phyloP scores from a whole-genome alignment of 2,888 invertebrate species.

The Platycheirus rosarum region DNA sequence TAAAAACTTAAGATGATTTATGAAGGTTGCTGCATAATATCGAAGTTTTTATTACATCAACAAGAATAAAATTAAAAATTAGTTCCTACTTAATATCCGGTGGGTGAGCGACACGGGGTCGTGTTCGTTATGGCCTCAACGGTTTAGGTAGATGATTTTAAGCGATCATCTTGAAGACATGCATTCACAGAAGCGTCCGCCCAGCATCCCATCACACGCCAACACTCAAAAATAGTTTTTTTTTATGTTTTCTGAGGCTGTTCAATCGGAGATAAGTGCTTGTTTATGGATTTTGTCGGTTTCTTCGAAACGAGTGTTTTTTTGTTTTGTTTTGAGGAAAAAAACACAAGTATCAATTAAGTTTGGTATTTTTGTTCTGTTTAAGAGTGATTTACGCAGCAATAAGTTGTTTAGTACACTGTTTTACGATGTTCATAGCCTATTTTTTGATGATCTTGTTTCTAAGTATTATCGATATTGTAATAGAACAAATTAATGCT shows the following conservation, averaged over 20 bases:
- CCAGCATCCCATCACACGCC: constrained; percentile 64
- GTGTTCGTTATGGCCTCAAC: constrained; percentile 17
- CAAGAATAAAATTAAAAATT: constrained; percentile 56
- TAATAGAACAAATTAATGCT: no score
- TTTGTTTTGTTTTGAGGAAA: constrained; percentile 5
- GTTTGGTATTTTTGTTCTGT: constrained; percentile 49
- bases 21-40: constrained; percentile 18
- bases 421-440: no score
- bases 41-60: constrained; percentile 50
- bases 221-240: constrained; percentile 40
- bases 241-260: no score
- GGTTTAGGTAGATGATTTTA: constrained; percentile 14
- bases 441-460: no score
- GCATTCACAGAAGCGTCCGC: constrained; percentile 42
- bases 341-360: constrained; percentile 40
- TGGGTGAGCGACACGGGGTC: constrained; percentile 6
- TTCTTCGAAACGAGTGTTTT: constrained; percentile 45
- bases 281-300: constrained; percentile 57
- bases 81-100: constrained; percentile 61
- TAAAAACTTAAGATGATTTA: constrained; percentile 54
- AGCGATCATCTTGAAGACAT: constrained; percentile 18
- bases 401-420: no score
- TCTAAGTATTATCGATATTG: no score
- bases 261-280: constrained; percentile 57
- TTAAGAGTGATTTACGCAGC: constrained; percentile 28